These are phyloP conservation scores for Spodoptera litura DNA, from an alignment of 1,140 invertebrate genomes.

Conservation along the genomic window DNA sequence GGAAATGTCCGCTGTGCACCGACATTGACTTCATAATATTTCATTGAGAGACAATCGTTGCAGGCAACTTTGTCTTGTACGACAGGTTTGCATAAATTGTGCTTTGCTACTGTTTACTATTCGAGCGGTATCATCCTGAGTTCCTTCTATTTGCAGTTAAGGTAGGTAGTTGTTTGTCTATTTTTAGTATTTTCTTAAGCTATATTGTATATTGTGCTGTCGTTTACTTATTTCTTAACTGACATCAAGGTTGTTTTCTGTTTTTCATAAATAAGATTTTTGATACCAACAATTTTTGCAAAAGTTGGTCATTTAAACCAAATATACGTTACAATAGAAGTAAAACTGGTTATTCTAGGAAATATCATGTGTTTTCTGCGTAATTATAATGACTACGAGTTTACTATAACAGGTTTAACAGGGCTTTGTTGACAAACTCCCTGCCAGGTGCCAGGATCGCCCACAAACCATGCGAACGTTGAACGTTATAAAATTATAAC, in stretches of 20 bases:
- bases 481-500: background rate
- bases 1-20: conserved; percentile 8
- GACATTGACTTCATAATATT: conserved; percentile 39
- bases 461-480: conserved; percentile 16
- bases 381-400: conserved; percentile 26
- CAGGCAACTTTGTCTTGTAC: conserved; percentile 28
- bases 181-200: no score
- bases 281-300: no score
- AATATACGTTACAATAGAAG: background rate
- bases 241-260: no score
- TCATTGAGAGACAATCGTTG: conserved; percentile 36
- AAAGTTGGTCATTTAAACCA: no score
- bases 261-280: no score
- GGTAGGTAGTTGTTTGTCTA: no score
- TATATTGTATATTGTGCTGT: no score
- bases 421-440: conserved; percentile 36
- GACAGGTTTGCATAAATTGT: conserved; percentile 24
- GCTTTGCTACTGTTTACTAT: conserved; percentile 12
- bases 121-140: background rate
- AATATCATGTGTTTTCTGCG: conserved; percentile 32
- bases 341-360: conserved; percentile 22
- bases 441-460: conserved; percentile 17
- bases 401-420: conserved; percentile 27
- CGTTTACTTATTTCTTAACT: no score
- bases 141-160: background rate